These are phyloP conservation scores for Napeogenes inachia DNA, from an alignment of 2,888 invertebrate genomes.

Conservation along the genomic window DNA sequence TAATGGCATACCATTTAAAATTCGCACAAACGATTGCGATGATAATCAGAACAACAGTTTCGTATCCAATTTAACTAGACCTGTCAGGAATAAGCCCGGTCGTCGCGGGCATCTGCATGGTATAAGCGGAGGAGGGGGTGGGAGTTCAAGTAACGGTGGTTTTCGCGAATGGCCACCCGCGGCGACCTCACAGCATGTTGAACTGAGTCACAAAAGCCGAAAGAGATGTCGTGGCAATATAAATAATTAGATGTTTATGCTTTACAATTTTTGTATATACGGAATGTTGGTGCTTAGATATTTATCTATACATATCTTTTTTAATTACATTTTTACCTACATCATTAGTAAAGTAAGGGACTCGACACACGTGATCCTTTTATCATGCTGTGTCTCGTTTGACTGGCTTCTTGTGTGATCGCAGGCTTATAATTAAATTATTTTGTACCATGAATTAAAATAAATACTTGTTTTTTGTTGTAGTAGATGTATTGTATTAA, in stretches of 20 bases:
- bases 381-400: too few relatives aligned
- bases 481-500: too few relatives aligned
- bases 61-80: conserved; percentile 40
- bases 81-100: conserved; percentile 24
- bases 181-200: conserved; percentile 49
- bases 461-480: too few relatives aligned
- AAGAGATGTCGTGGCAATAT: conserved; percentile 48
- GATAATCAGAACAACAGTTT: conserved; percentile 52
- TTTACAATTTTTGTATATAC: neutral
- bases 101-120: conserved; percentile 13
- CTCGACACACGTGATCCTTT: too few relatives aligned
- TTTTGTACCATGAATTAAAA: too few relatives aligned
- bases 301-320: too few relatives aligned
- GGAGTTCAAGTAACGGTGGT: conserved; percentile 41
- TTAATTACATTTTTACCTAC: too few relatives aligned
- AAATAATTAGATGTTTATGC: conserved; percentile 45
- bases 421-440: too few relatives aligned
- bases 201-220: conserved; percentile 50
- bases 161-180: conserved; percentile 52
- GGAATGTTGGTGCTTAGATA: neutral
- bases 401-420: too few relatives aligned
- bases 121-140: conserved; percentile 24
- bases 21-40: conserved; percentile 42
- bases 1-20: conserved; percentile 34
- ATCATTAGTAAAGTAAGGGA: too few relatives aligned